Evolutionary conservation across 2,888 invertebrate species (phyloP).

Genomic region (Callimorpha dominula): DNA sequence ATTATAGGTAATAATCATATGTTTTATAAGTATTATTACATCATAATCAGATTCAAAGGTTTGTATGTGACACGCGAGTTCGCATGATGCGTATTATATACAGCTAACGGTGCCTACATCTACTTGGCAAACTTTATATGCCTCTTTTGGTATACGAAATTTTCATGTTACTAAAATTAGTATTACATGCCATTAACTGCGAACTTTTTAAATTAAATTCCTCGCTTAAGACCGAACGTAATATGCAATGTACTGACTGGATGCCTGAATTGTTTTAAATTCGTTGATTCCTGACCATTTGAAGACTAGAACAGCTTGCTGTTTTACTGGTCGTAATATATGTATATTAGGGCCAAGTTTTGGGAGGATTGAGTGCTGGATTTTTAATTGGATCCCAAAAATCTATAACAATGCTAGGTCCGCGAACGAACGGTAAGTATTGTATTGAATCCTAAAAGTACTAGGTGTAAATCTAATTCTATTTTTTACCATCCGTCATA

Average conservation of each 20-base stretch:
- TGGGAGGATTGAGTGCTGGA: no score
- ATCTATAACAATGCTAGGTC: background rate
- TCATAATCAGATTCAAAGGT: constrained; percentile 49
- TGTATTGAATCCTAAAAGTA: no score
- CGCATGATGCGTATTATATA: constrained; percentile 53
- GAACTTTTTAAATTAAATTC: constrained; percentile 48
- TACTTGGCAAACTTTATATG: constrained; percentile 38
- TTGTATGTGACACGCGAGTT: constrained; percentile 55
- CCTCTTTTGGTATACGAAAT: constrained; percentile 29
- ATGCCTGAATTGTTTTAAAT: constrained; percentile 6
- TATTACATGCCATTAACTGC: constrained; percentile 26
- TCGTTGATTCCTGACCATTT: constrained; percentile 51
- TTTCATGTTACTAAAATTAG: constrained; percentile 37
- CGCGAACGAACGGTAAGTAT: no score
- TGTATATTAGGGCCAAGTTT: background rate
- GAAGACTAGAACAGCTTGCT: constrained; percentile 24
- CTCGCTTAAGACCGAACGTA: constrained; percentile 25
- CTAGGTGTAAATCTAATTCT: no score
- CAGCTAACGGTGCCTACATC: constrained; percentile 23
- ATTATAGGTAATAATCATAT: constrained; percentile 41
- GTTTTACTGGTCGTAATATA: background rate
- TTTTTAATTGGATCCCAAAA: background rate
- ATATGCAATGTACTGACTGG: constrained; percentile 10
- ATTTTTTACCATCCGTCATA: no score
- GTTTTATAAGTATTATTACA: constrained; percentile 47